Base-by-base conservation (phyloP, 1,140 invertebrate species). In the Ganaspis sp. region DNA sequence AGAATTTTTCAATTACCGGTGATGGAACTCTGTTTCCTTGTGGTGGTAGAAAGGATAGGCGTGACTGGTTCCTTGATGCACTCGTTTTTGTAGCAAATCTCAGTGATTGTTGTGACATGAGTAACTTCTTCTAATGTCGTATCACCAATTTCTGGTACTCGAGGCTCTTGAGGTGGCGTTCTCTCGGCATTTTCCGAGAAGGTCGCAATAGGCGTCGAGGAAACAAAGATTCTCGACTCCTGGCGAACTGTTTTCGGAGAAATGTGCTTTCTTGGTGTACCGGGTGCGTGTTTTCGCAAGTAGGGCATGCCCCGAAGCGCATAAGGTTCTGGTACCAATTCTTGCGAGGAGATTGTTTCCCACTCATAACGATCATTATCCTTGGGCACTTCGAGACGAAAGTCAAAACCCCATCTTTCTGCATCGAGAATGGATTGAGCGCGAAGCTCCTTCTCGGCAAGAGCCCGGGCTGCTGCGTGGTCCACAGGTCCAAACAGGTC, bases 401-500 rank as follows among this genome's bases (percentile, higher is more conserved):
- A 92, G 75, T 93, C 92, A 72, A 92, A 93, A 37, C 91, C 92
- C 92, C 91, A 92, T 70, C 89, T 85, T 19, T 92, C 87, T 19
- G 89, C 84, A 69, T 92, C 91, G 4, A 89, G 82, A 1, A 86
- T 26, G 0, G 90, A 87, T 74, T 92, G 91, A 15, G 89, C 88
- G 17, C 81, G 81, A 9, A 92, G 76, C 76, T 92, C 91, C 1
- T 86, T 81, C 40, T 92, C 89, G 1, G 91, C 90, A 23, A 92
- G 85, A 0, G 87, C 88, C 0, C 87, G 82, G 6, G 90, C 90
- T 4, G 92, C 92, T 9, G 89, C 91, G 78, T 92, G 92, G 81
- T 93, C 92, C 4, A 92, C 92, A 3, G 92, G 92, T 0, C 92
- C 92, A 77, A 93, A 93, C n/a, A 93, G 82, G 78, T 92, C 90